A percentile compares a stretch with the other conserved stretches of the same genome.
phyloP scores from a whole-genome alignment of 2,797 vertebrate species.

The Pangasius mekongensis region DNA sequence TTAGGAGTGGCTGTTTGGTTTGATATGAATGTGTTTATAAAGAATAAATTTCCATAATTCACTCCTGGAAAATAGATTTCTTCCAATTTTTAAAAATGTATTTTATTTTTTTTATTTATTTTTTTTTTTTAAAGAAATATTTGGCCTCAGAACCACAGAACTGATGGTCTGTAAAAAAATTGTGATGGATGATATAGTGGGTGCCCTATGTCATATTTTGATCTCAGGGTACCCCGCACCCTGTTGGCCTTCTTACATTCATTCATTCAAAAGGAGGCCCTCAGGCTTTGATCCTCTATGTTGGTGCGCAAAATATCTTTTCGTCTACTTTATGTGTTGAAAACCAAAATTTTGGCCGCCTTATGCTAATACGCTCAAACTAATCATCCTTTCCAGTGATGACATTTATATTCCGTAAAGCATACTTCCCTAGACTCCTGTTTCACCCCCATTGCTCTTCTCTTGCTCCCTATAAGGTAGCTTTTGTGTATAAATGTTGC shows the following conservation, averaged over 20 bases:
- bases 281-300: conserved; percentile 92
- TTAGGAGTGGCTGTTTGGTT: background rate
- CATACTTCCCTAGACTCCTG: background rate
- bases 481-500: conserved; percentile 73
- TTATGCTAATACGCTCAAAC: conserved; percentile 55
- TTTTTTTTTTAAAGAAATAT: background rate
- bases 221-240: conserved; percentile 75
- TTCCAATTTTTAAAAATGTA: conserved; percentile 36
- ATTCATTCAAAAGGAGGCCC: conserved; percentile 94
- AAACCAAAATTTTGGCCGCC: background rate
- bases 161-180: conserved; percentile 61
- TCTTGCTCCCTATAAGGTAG: conserved; percentile 37
- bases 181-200: conserved; percentile 74
- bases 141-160: background rate
- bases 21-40: background rate
- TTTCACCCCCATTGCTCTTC: background rate
- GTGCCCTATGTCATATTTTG: conserved; percentile 67
- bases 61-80: background rate
- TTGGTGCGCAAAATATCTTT: conserved; percentile 66
- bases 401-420: background rate
- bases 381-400: conserved; percentile 68
- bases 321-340: conserved; percentile 77
- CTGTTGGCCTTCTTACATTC: conserved; percentile 68
- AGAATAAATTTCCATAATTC: background rate
- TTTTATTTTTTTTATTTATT: too few species aligned